These are phyloP conservation scores for Latrodectus geometricus DNA, from an alignment of 1,140 invertebrate species.

Conservation along the genomic window DNA sequence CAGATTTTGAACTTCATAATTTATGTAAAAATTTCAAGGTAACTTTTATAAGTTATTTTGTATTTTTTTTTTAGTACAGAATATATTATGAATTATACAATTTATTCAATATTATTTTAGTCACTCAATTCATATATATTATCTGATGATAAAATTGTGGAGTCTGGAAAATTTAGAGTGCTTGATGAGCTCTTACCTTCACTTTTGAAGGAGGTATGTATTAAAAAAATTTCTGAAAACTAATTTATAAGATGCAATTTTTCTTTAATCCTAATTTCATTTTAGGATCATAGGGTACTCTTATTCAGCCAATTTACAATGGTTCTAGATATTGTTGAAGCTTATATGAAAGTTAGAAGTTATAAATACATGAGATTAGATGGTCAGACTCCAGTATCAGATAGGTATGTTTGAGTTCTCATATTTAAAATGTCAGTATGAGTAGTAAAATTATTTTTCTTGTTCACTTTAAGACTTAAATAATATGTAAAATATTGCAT, in stretches of 20 bases:
- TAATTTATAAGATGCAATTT: conserved; percentile 20
- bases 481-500: too few species aligned
- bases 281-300: conserved; percentile 76
- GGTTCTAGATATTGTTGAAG: conserved; percentile 94
- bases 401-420: conserved; percentile 68
- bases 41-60: conserved; percentile 38
- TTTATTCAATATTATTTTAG: conserved; percentile 29
- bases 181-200: conserved; percentile 71
- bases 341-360: conserved; percentile 51
- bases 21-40: conserved; percentile 78
- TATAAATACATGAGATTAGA: conserved; percentile 75
- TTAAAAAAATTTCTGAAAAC: conserved; percentile 7
- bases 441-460: too few species aligned
- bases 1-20: conserved; percentile 91
- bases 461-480: too few species aligned
- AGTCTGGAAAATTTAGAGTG: conserved; percentile 73
- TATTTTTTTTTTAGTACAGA: background rate
- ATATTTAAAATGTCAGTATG: background rate
- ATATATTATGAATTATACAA: conserved; percentile 6
- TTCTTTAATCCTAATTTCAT: conserved; percentile 12
- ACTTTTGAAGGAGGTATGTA: conserved; percentile 69
- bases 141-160: conserved; percentile 68
- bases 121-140: conserved; percentile 68
- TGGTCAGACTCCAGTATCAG: conserved; percentile 91
- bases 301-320: conserved; percentile 98